phyloP scores from a whole-genome alignment of 2,888 invertebrate species.

The Leptodirus hochenwartii region DNA sequence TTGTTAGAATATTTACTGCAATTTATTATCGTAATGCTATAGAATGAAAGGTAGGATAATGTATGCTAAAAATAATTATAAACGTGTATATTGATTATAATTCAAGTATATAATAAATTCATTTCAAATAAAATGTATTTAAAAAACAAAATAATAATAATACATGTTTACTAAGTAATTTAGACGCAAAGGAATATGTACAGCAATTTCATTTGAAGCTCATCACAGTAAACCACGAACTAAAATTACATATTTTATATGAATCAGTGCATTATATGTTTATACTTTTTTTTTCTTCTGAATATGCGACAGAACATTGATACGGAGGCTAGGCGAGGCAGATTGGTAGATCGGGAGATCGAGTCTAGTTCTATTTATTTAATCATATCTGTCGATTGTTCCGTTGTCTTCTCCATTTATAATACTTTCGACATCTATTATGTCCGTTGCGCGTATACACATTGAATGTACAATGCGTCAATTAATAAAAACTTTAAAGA shows the following conservation, averaged over 20 bases:
- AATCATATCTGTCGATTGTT: no score
- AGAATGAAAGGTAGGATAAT: no score
- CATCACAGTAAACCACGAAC: conserved; percentile 29
- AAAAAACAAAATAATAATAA: conserved; percentile 15
- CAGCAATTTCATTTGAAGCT: conserved; percentile 27
- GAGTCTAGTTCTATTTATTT: no score
- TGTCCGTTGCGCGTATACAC: no score
- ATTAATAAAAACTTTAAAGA: no score
- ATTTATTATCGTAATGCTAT: no score
- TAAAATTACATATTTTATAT: conserved; percentile 27
- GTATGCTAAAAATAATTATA: conserved; percentile 24
- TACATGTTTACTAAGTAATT: conserved; percentile 21
- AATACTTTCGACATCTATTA: no score
- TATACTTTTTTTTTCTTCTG: no score
- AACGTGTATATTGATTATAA: conserved; percentile 22
- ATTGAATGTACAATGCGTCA: no score
- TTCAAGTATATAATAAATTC: conserved; percentile 25
- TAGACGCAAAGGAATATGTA: conserved; percentile 25
- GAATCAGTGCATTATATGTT: conserved; percentile 25
- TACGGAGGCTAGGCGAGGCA: conserved; percentile 25
- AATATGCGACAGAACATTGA: conserved; percentile 27
- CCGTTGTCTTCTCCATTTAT: no score
- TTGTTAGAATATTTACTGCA: no score
- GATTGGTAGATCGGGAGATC: no score
- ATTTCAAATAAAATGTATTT: conserved; percentile 22